A percentile compares a stretch with the other conserved stretches of the same genome.
phyloP scores from a whole-genome alignment of 2,888 invertebrate species.

The Lithophane semibrunnea region DNA sequence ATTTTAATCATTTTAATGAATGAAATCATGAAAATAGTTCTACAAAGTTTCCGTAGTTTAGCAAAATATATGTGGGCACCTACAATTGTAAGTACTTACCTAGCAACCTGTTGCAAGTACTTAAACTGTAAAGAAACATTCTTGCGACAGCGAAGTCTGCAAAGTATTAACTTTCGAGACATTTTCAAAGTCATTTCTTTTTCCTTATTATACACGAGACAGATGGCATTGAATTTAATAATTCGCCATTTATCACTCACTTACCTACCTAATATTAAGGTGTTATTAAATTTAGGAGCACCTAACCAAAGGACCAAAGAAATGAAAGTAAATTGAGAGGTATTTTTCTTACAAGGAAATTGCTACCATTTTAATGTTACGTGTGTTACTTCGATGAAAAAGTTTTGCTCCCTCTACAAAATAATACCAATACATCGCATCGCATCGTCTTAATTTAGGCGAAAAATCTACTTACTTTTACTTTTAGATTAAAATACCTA shows the following conservation, averaged over 20 bases:
- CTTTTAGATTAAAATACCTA: not conserved
- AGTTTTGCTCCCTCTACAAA: not conserved
- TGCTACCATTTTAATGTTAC: not conserved
- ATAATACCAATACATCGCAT: too few species aligned
- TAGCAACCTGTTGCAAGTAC: not conserved
- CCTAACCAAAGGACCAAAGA: not conserved
- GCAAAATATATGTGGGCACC: not conserved
- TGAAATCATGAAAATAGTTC: too few species aligned
- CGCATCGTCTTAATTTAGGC: not conserved
- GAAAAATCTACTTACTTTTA: not conserved
- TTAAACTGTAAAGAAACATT: not conserved
- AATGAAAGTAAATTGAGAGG: not conserved
- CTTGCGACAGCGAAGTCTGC: constrained; percentile 24
- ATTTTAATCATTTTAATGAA: too few species aligned
- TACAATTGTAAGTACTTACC: not conserved
- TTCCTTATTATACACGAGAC: constrained; percentile 28
- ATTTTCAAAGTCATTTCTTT: constrained; percentile 15
- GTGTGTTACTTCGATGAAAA: not conserved
- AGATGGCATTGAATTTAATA: constrained; percentile 26
- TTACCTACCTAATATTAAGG: constrained; percentile 5
- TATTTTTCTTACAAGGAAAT: not conserved
- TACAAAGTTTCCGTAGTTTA: too few species aligned
- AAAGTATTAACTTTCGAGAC: constrained; percentile 27
- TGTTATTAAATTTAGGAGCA: constrained; percentile 3
- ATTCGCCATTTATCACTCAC: constrained; percentile 28